A percentile compares a stretch with the other conserved stretches of the same genome.
Evolutionary conservation across 2,797 vertebrate species (phyloP).

Genomic region (Argya squamiceps): DNA sequence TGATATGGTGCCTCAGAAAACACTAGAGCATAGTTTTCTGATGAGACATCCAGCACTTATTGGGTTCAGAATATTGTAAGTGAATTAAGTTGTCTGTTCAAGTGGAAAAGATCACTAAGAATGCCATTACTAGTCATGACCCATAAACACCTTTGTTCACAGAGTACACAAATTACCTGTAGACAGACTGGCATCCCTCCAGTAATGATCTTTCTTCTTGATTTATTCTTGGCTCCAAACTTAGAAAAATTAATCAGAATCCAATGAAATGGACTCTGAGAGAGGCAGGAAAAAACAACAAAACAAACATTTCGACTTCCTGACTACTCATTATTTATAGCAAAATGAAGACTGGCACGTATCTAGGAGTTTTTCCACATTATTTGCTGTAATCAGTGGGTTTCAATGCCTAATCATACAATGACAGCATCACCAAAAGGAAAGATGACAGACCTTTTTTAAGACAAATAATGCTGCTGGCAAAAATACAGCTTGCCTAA

Average conservation of each 20-base stretch:
- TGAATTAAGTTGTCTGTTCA: background rate
- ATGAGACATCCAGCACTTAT: background rate
- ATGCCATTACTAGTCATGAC: background rate
- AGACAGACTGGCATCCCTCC: background rate
- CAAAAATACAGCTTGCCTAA: background rate
- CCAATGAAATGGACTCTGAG: background rate
- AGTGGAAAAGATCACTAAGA: background rate
- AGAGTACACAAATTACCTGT: background rate
- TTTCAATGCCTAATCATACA: background rate
- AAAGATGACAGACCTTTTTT: background rate
- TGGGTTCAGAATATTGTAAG: background rate
- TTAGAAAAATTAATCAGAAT: constrained; percentile 6
- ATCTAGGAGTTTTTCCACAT: background rate
- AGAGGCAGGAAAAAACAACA: background rate
- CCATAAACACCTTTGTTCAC: background rate
- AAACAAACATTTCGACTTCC: background rate
- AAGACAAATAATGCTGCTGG: background rate
- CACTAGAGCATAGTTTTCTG: background rate
- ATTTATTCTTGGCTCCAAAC: background rate
- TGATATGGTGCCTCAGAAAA: background rate
- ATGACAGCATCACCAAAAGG: background rate
- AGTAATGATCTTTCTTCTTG: background rate
- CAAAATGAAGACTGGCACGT: background rate
- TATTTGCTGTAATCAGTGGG: background rate
- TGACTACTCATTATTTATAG: background rate